A percentile compares a stretch with the other conserved stretches of the same genome.
These are phyloP conservation scores for Microtus pennsylvanicus DNA, from an alignment of 2,113 vertebrate species.

Conservation along the genomic window DNA sequence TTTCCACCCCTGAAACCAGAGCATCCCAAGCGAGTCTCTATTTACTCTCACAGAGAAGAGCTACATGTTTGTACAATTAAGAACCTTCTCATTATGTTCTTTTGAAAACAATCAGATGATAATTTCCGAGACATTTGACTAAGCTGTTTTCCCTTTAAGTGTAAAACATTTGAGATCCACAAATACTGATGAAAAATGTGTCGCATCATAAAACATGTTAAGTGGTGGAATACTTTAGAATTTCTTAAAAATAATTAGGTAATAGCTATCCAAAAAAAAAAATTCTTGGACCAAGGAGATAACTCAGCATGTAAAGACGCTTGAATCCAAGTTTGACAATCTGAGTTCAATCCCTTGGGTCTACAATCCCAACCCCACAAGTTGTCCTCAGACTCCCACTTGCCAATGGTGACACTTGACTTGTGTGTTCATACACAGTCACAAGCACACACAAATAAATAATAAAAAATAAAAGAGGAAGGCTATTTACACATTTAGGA, in stretches of 20 bases:
- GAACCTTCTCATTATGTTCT: background rate
- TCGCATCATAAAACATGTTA: constrained; percentile 25
- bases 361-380: background rate
- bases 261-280: background rate
- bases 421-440: background rate
- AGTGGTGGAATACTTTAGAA: background rate
- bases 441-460: background rate
- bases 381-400: background rate
- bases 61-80: constrained; percentile 29
- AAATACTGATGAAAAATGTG: constrained; percentile 34
- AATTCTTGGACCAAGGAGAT: background rate
- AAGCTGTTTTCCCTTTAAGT: constrained; percentile 60
- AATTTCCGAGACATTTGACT: constrained; percentile 36
- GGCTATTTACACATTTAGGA: background rate
- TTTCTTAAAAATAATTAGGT: constrained; percentile 15
- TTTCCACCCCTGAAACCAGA: constrained; percentile 20
- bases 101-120: constrained; percentile 48
- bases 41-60: constrained; percentile 23
- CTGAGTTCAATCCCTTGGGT: too few species aligned
- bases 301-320: background rate
- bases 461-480: background rate
- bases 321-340: background rate
- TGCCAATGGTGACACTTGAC: background rate
- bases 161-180: constrained; percentile 22
- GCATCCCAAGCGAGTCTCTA: background rate